Percentiles rank a stretch among this genome's conserved stretches.
These are phyloP conservation scores for Congeria kusceri DNA, from an alignment of 2,888 invertebrate genomes.

Conservation along the genomic window DNA sequence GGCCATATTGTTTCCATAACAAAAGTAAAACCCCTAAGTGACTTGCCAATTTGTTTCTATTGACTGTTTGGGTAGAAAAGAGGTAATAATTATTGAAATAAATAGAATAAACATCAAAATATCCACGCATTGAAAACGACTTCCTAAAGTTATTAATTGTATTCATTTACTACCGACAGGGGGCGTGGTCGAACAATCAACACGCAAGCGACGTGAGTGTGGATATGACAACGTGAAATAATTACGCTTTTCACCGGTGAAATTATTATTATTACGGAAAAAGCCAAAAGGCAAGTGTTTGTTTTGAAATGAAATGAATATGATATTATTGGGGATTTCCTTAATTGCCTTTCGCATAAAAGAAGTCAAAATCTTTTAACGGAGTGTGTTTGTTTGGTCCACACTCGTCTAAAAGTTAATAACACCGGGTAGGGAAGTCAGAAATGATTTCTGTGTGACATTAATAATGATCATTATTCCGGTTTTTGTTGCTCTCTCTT, in stretches of 20 bases:
- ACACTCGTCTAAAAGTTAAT: conserved; percentile 34
- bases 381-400: conserved; percentile 43
- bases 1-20: conserved; percentile 17
- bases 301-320: conserved; percentile 39
- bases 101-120: conserved; percentile 28
- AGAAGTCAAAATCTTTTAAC: conserved; percentile 28
- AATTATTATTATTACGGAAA: conserved; percentile 40
- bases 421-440: no score
- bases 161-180: conserved; percentile 12
- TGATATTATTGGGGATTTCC: conserved; percentile 32
- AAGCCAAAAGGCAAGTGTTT: conserved; percentile 36
- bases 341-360: conserved; percentile 27
- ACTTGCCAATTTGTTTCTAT: conserved; percentile 35
- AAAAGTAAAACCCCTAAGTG: conserved; percentile 23
- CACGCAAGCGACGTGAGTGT: conserved; percentile 35
- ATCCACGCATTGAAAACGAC: conserved; percentile 35
- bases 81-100: conserved; percentile 8
- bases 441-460: no score
- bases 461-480: no score
- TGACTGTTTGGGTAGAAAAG: background rate
- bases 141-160: conserved; percentile 21
- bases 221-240: conserved; percentile 30
- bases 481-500: no score
- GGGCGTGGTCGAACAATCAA: conserved; percentile 32
- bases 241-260: conserved; percentile 35